Evolutionary conservation across 2,888 invertebrate species (phyloP).

Genomic region (Alentia gelatinosa): DNA sequence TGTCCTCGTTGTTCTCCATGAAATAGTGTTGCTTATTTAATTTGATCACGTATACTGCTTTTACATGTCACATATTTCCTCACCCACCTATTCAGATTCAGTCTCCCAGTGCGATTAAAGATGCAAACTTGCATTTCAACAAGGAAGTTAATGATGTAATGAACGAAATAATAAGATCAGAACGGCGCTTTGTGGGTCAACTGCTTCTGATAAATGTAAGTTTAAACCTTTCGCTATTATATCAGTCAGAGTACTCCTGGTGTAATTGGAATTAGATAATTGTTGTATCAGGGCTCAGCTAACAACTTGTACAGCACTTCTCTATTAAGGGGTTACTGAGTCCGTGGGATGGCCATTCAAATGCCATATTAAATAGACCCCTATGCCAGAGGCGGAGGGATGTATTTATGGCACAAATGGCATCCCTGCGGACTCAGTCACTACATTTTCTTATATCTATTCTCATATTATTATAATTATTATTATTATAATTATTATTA

Average conservation of each 20-base stretch:
- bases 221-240: background rate
- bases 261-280: background rate
- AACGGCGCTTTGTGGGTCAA: background rate
- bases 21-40: background rate
- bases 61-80: background rate
- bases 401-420: too few relatives aligned
- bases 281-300: background rate
- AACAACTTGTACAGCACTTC: background rate
- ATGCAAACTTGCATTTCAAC: background rate
- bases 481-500: too few relatives aligned
- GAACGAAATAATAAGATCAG: background rate
- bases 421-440: too few relatives aligned
- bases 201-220: background rate
- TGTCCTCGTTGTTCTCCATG: background rate
- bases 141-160: background rate
- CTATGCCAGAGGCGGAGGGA: too few relatives aligned
- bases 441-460: too few relatives aligned
- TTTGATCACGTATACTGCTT: background rate
- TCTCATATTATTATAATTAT: too few relatives aligned
- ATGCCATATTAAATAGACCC: background rate
- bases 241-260: background rate
- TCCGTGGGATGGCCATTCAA: background rate
- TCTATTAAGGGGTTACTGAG: background rate
- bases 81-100: background rate
- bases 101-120: background rate